Conservation (phyloP, 2,797 vertebrate genomes). For the Schizopygopsis malacanthus region DNA sequence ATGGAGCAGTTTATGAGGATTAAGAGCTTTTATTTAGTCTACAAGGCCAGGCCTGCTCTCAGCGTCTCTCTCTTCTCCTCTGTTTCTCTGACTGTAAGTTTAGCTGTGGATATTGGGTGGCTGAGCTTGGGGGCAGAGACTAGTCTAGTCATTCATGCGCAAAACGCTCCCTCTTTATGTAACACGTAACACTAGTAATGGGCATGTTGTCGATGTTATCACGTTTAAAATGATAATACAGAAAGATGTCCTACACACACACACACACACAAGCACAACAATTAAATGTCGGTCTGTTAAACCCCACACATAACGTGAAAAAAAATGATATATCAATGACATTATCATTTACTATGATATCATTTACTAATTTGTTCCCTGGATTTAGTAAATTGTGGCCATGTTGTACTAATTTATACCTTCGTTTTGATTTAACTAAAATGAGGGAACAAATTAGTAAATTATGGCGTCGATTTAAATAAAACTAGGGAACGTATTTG, state of each 20-base stretch:
- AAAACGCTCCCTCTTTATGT: background rate
- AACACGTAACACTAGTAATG: conserved; percentile 9
- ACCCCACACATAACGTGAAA: too few relatives aligned
- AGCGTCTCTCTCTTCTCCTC: conserved; percentile 57
- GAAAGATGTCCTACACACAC: background rate
- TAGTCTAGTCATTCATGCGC: conserved; percentile 40
- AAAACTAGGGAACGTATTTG: background rate
- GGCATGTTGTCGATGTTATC: too few relatives aligned
- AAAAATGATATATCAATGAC: too few relatives aligned
- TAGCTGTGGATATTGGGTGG: conserved; percentile 46
- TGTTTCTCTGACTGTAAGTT: conserved; percentile 43
- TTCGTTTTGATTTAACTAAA: background rate
- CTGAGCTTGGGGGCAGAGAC: conserved; percentile 39
- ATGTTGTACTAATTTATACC: background rate
- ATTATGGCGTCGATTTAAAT: background rate
- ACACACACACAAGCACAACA: background rate
- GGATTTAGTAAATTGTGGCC: background rate
- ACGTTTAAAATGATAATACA: background rate
- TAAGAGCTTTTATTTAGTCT: conserved; percentile 81
- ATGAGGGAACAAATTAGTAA: background rate
- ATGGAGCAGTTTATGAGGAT: conserved; percentile 81
- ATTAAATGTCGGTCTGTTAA: background rate
- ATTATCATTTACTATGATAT: too few relatives aligned
- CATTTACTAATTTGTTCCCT: background rate
- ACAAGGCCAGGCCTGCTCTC: conserved; percentile 60